Percentiles rank a stretch among this genome's conserved stretches.
Conservation (phyloP, 1,140 invertebrate genomes). For the Aphis gossypii region DNA sequence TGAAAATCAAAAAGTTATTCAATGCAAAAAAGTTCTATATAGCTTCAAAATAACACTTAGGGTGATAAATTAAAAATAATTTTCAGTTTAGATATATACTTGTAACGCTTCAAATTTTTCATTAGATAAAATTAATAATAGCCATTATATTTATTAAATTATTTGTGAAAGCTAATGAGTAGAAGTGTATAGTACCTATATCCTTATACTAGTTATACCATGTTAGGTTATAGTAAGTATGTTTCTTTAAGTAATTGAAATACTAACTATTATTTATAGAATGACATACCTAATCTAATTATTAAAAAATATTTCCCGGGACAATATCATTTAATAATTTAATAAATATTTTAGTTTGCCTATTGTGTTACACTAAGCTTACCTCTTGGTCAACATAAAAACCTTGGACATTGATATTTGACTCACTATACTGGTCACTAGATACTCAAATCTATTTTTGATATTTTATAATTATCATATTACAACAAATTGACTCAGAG, state of each 20-base stretch:
- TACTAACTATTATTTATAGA: not conserved
- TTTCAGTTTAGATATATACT: not conserved
- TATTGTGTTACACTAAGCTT: not conserved
- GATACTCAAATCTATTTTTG: not conserved
- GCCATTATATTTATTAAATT: not conserved
- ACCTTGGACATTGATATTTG: not conserved
- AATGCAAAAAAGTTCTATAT: too few species aligned
- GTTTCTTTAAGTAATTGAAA: not conserved
- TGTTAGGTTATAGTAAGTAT: not conserved
- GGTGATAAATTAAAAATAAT: not conserved
- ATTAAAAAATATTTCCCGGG: not conserved
- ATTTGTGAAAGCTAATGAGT: not conserved
- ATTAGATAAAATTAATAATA: not conserved
- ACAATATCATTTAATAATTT: not conserved
- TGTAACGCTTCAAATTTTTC: not conserved
- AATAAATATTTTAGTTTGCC: not conserved
- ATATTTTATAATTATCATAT: conserved; percentile 5
- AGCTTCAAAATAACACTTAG: too few species aligned
- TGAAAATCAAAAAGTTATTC: too few species aligned
- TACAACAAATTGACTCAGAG: not conserved
- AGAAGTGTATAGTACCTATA: not conserved
- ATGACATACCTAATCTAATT: not conserved
- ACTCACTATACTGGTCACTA: not conserved
- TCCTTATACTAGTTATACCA: not conserved
- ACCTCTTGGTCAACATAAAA: not conserved